Evolutionary conservation across 2,888 invertebrate species (phyloP), one percentile per base, ranked within the genome.

Genomic region (Perizoma flavofasciatum): DNA sequence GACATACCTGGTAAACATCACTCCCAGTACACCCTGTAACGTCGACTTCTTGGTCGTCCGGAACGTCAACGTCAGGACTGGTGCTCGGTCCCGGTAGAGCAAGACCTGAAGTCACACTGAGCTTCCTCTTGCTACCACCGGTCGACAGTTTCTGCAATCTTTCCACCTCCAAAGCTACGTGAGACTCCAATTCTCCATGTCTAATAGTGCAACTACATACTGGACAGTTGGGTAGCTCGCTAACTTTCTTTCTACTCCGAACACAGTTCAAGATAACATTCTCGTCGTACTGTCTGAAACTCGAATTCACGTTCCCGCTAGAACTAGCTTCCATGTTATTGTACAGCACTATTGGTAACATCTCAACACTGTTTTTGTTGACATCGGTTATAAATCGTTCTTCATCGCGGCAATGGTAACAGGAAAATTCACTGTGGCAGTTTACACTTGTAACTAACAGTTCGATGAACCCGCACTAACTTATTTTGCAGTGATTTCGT

Each of bases 171-270:
- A 96, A 93, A 49, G 94, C 88, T 68, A 97, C 94, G 86, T 98
- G 98, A 34, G 95, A 92, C 70, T 97, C 96, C n/a, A 98, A 90
- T 83, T 98, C 98, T 1, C 95, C 95, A 2, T 95, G 94, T 49
- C 97, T 92, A 46, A 98, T 93, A 4, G 97, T 97, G 63, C 96
- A 94, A 65, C 97, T 96, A 83, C 98, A 98, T 0, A 97, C 96
- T 0, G 98, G 98, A 83, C 98, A 98, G 81, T 94, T 96, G n/a
- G 94, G 93, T 9, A 95, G 93, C 75, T 96, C 96, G 6, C 93
- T 82, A 59, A 94, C 94, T 82, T 93, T 94, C 73, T 93, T 93
- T 60, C 95, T 92, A 74, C 89, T 94, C 68, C 95, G 87, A 55
- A 92, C 92, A 67, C 86, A 84, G 73, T 91, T 92, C 56, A 92